Evolutionary conservation across 2,888 invertebrate genomes (phyloP), one percentile per base, ranked within the genome.

Genomic region (Polietes domitor): DNA sequence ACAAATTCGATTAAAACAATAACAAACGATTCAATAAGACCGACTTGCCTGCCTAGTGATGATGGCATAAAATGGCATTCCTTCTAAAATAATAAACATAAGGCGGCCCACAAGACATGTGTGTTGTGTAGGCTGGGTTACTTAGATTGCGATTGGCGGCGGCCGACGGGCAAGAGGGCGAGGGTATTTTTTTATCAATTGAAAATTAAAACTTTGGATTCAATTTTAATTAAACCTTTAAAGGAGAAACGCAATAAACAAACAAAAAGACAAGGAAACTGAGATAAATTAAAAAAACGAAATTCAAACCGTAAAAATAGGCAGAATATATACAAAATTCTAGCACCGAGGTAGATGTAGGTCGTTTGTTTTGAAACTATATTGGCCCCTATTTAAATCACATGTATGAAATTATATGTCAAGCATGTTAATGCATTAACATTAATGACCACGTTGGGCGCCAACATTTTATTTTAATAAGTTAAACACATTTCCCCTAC

Each of bases 21-120:
- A 63, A 70, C 6, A 12, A 21, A 43, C 68, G 72, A 65, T 70
- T 77, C 70, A 68, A 82, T 77, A 58, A 21, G 32, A 43, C 43
- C 41, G 47, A 12, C n/a, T n/a, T 61, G 61, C 4, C n/a, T 58
- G 28, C 28, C 28, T 55, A 5, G 7, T n/a, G 73, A 80, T 83
- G 83, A 80, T 83, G 80, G 77, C 83, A 80, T n/a, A n/a, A n/a
- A n/a, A n/a, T 80, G 17, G 47, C 4, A 75, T 72, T 68, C 68
- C 19, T 53, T 47, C 1, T n/a, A 55, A 53, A 55, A 68, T 32
- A 73, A 73, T 12, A 55, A 77, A 58, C 24, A 70, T 10, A 41
- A 7, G 53, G 32, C 17, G 61, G 41, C 55, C 32, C 32, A 76
- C 37, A 53, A 63, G 71, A 73, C 72, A 75, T 76, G 78, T 75